Conservation (phyloP, 2,797 vertebrate genomes). For the Hydrophis major region DNA sequence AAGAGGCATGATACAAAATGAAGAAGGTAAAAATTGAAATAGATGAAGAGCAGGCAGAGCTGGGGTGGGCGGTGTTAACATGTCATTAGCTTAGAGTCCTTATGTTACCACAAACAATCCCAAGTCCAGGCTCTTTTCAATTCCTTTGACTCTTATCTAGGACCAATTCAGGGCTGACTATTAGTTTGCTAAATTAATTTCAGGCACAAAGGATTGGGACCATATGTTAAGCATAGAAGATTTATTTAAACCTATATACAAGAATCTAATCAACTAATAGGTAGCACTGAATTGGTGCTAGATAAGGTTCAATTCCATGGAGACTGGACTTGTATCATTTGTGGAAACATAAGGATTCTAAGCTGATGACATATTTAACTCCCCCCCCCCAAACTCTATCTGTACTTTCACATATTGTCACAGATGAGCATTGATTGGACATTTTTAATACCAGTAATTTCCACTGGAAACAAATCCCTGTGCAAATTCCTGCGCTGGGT, state of each 20-base stretch:
- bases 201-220: background rate
- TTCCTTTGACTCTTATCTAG: background rate
- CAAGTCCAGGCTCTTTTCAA: background rate
- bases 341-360: background rate
- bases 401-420: background rate
- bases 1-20: background rate
- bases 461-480: background rate
- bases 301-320: background rate
- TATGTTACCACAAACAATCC: background rate
- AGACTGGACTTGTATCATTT: background rate
- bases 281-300: background rate
- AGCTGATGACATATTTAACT: background rate
- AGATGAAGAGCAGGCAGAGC: background rate
- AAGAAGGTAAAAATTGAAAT: background rate
- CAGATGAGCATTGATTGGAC: background rate
- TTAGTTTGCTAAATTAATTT: background rate
- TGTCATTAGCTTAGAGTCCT: background rate
- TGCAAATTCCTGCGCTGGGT: background rate
- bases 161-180: background rate
- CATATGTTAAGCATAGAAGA: background rate
- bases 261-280: background rate
- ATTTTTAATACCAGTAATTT: background rate
- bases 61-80: background rate
- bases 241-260: background rate
- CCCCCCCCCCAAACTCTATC: background rate